Conservation (phyloP, 2,888 invertebrate genomes). For the Leptinotarsa tumamoca region DNA sequence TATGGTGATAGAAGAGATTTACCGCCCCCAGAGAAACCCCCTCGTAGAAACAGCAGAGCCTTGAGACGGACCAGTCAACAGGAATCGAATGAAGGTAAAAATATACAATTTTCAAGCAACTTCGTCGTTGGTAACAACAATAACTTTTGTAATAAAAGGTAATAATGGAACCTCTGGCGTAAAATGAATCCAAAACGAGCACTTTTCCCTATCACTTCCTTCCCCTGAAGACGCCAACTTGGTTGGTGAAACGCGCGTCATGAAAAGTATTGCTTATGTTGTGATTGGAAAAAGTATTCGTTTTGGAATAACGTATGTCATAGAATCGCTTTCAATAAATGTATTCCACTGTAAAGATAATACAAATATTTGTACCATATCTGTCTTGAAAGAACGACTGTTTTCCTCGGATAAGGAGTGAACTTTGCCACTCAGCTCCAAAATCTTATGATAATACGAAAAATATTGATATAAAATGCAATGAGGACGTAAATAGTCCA, state of each 20-base stretch:
- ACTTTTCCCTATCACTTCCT: not conserved
- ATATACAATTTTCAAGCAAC: not conserved
- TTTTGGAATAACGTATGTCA: not conserved
- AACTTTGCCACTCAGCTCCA: too few species aligned
- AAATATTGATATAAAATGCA: too few species aligned
- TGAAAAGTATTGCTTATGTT: not conserved
- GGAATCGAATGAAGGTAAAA: slow-evolving; percentile 46
- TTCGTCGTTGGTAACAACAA: not conserved
- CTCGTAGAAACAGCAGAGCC: slow-evolving; percentile 47
- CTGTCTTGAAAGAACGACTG: too few species aligned
- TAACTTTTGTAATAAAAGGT: not conserved
- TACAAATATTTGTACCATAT: too few species aligned
- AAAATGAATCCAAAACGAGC: too few species aligned
- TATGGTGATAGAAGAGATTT: slow-evolving; percentile 42
- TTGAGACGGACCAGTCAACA: slow-evolving; percentile 35
- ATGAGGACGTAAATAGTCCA: too few species aligned
- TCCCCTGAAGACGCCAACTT: too few species aligned
- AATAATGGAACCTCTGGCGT: not conserved
- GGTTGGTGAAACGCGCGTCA: too few species aligned
- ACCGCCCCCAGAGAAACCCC: slow-evolving; percentile 57
- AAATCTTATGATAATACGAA: too few species aligned
- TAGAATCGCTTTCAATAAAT: not conserved
- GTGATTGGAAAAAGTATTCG: too few species aligned
- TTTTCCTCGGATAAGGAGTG: too few species aligned
- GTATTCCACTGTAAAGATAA: too few species aligned